Evolutionary conservation across 1,140 invertebrate genomes (phyloP), one percentile per base, ranked within the genome.

Genomic region (Branchinecta lynchi): DNA sequence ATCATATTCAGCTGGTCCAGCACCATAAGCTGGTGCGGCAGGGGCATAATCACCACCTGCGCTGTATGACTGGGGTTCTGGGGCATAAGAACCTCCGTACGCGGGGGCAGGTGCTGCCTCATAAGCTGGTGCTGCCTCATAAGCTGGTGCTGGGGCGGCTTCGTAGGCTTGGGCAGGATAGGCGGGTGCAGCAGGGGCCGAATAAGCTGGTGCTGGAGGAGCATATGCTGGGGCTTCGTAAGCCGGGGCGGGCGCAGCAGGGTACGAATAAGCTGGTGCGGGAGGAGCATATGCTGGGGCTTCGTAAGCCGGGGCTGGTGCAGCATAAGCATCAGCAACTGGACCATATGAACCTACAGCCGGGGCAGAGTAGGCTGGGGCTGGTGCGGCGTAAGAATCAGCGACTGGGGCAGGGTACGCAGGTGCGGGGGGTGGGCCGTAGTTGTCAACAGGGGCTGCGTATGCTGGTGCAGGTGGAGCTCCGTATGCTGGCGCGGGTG

Each of bases 401-500:
- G 51, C 51, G 12, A 20, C 51, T 15, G 51, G 51, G 51, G 51
- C 70, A 68, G 32, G 65, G 68, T 69, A 15, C 74, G 73, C 15
- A 74, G 74, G 71, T 76, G 73, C 51, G 17, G 51, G 51, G 17
- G 51, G 12, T 60, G 51, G 51, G 12, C 12, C 51, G 51, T 60
- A 60, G 17, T 12, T 15, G 17, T 60, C 51, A 60, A 20, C 51
- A 20, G 51, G 51, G 12, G 51, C 51, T 12, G 51, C 17, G 6
- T 60, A 60, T 60, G 51, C 51, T 7, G 72, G 72, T 66, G 75
- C 76, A 20, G 77, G 77, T 6, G 77, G 76, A 9, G 75, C 72
- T 1, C 73, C 71, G 69, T 77, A 78, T 9, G 72, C 69, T 7
- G 74, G 72, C 45, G 71, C 70, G 10, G 70, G 66, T 20, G 8